A percentile compares a stretch with the other conserved stretches of the same genome.
phyloP scores from a whole-genome alignment of 1,140 invertebrate species.

The Hylaeus anthracinus region DNA sequence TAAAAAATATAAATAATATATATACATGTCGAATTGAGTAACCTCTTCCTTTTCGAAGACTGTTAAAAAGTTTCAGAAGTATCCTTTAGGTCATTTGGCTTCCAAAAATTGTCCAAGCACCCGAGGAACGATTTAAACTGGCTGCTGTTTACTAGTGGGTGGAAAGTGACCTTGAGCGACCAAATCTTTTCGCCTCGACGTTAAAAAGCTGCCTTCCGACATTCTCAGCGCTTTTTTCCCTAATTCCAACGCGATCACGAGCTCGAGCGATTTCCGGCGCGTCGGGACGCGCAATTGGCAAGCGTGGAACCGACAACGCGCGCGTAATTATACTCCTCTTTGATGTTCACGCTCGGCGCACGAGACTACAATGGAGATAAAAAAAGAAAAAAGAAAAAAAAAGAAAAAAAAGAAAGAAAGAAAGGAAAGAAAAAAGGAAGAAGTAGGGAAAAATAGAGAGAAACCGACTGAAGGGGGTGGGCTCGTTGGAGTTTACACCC shows the following conservation, averaged over 20 bases:
- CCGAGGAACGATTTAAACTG: too few species aligned
- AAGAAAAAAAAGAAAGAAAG: constrained; percentile 10
- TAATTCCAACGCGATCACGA: neutral
- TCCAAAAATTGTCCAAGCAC: too few species aligned
- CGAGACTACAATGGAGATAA: constrained; percentile 31
- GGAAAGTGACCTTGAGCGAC: neutral
- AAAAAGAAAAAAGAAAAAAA: constrained; percentile 8
- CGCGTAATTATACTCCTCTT: constrained; percentile 46
- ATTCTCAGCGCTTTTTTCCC: neutral
- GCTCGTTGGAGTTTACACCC: constrained; percentile 24
- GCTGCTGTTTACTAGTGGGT: too few species aligned
- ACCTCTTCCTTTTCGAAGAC: too few species aligned
- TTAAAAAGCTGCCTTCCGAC: too few species aligned
- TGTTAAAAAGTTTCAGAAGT: too few species aligned
- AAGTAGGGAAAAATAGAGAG: neutral
- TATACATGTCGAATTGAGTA: too few species aligned
- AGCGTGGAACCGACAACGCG: constrained; percentile 14
- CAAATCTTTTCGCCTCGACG: neutral
- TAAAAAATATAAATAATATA: too few species aligned
- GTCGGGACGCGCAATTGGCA: constrained; percentile 26
- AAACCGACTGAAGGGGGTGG: neutral
- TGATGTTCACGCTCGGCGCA: constrained; percentile 31
- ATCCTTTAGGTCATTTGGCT: too few species aligned
- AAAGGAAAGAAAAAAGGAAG: neutral
- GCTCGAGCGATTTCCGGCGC: constrained; percentile 9